A percentile compares a stretch with the other conserved stretches of the same genome.
Evolutionary conservation across 2,113 vertebrate genomes (phyloP).

Genomic region (Leucopsar rothschildi): DNA sequence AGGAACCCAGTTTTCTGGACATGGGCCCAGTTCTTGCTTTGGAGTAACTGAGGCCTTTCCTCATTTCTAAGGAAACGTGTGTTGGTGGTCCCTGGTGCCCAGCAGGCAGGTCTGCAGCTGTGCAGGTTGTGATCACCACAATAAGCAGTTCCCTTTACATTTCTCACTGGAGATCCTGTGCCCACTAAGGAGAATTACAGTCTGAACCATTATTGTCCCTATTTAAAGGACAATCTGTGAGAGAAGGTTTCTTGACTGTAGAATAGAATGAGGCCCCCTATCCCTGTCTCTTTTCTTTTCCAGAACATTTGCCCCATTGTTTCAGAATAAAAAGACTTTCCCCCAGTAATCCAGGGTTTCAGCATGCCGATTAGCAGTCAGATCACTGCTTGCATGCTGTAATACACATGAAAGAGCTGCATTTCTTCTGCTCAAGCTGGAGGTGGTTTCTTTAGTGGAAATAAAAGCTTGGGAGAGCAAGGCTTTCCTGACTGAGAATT

Average conservation of each 20-base stretch:
- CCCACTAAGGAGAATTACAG: background rate
- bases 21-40: background rate
- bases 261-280: background rate
- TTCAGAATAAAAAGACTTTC: constrained; percentile 10
- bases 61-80: background rate
- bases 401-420: constrained; percentile 2
- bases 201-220: background rate
- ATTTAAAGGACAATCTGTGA: background rate
- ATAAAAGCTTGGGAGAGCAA: constrained; percentile 6
- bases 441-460: background rate
- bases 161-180: background rate
- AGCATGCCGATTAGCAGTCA: background rate
- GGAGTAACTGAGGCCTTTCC: background rate
- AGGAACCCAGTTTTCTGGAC: background rate
- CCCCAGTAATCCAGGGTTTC: background rate
- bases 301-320: constrained; percentile 48
- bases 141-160: background rate
- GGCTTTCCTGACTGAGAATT: background rate
- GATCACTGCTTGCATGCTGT: background rate
- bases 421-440: constrained; percentile 5
- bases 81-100: background rate
- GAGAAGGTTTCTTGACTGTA: background rate
- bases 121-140: background rate
- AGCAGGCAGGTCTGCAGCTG: background rate
- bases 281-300: constrained; percentile 6